Evolutionary conservation across 2,797 vertebrate species (phyloP), one percentile per base, ranked within the genome.

Genomic region (Jordanella pulchra): DNA sequence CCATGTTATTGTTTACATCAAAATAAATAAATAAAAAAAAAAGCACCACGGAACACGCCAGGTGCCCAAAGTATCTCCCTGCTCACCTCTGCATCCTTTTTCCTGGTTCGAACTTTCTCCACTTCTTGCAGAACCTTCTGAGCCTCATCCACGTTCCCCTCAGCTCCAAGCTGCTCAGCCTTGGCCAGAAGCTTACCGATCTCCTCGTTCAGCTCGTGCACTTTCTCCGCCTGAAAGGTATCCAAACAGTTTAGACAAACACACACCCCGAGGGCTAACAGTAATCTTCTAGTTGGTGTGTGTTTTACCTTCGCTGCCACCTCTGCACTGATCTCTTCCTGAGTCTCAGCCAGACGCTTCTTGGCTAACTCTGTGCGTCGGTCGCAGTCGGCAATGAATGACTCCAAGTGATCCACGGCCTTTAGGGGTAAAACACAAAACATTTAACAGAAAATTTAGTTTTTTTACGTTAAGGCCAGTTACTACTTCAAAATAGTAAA

Each of bases 281-380:
- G 42, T 17, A 18, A 25, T 1, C 56, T 0, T 18, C 10, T 39
- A 23, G 9, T 23, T 12, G 0, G n/a, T 48, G 23, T 23, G 48
- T 55, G 32, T 18, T 79, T 76, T 87, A 97, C 98, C 97, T 99
- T 99, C 63, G 97, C 97, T 56, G 98, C 96, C 27, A 99, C 98
- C 87, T 99, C 98, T 28, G 98, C 97, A 35, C 98, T 99, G 89
- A 99, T 99, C 90, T 99, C 98, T 63, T 99, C 97, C 84, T 99
- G 98, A 4, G 98, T 99, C 92, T 99, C 98, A n/a, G 97, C 97
- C 75, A 99, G 94, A 0, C 98, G 96, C 76, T 99, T 99, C 93
- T 99, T 99, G 42, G 98, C 97, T 64, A 99, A 90, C 61, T 99
- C 98, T 47, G 98, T 99, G 88, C 97, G 97, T 78, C 97, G 94